Evolutionary conservation across 2,888 invertebrate species (phyloP), one percentile per base, ranked within the genome.

Genomic region (Tetragonisca angustula): DNA sequence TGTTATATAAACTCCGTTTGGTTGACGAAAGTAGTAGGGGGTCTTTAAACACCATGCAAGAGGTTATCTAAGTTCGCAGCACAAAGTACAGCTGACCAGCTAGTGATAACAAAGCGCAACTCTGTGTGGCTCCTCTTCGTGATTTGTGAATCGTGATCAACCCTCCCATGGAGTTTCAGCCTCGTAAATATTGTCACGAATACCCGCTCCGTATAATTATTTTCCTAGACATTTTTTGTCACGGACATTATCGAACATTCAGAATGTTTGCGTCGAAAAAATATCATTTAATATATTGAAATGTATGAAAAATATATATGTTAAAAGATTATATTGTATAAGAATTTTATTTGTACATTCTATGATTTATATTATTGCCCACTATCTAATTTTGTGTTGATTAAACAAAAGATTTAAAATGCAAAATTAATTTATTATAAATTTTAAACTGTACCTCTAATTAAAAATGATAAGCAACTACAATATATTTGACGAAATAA

Each of bases 11-110:
- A 70, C 72, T 68, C 76, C 24, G 78, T 64, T 54, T 76, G 75
- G 69, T 78, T 68, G 76, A 74, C 74, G 70, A 81, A 78, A 61
- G 76, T 59, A 85, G 87, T 75, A 79, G 85, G 86, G 79, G 83
- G 59, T 52, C 64, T 36, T 79, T 69, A 56, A 70, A 74, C 75
- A 78, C 79, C n/a, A 79, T 85, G 77, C 77, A 88, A 81, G 88
- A 92, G 94, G 94, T 94, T 94, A 94, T 94, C 94, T 79, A 75
- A 85, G 92, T 92, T 92, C 90, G 90, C 83, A 84, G 94, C 92
- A 81, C 93, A 94, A 94, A 94, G 94, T 94, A 92, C 94, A 93
- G 91, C 91, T 91, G 93, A 92, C 91, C 79, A 79, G 89, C 91
- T 91, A 92, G 91, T 91, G 92, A 89, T 90, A 84, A 49, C 79